A percentile compares a stretch with the other conserved stretches of the same genome.
Evolutionary conservation across 2,113 vertebrate species (phyloP).

Genomic region (Vulpes vulpes): DNA sequence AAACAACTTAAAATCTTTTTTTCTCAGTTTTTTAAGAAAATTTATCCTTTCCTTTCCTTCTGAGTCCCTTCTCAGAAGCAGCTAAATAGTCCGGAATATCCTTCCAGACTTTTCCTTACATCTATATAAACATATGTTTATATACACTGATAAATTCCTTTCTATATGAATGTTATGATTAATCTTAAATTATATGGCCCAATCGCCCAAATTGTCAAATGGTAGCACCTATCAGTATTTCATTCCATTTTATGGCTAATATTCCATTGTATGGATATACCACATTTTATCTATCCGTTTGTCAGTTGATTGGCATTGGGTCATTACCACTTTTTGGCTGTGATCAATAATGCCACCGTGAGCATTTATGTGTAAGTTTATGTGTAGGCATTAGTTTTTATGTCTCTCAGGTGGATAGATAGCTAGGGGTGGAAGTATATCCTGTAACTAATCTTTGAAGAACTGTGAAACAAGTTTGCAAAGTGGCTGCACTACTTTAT

Average conservation of each 20-base stretch:
- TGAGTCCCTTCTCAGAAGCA: conserved; percentile 56
- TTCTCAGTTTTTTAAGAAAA: neutral
- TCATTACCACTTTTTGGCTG: neutral
- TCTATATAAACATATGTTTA: neutral
- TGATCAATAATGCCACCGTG: neutral
- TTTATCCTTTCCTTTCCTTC: neutral
- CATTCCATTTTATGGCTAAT: neutral
- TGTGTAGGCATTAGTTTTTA: neutral
- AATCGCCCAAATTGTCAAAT: neutral
- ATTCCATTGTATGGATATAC: neutral
- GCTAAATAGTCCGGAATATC: neutral
- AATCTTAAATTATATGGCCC: neutral
- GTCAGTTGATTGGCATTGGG: neutral
- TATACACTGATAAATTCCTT: neutral
- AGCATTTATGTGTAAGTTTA: neutral
- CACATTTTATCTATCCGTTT: neutral
- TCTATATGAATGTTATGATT: neutral
- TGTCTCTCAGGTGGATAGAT: neutral
- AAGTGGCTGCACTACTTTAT: neutral
- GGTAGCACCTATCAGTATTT: neutral
- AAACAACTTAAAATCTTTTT: neutral
- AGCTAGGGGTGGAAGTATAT: neutral
- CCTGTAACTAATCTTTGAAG: neutral
- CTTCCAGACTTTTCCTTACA: conserved; percentile 7
- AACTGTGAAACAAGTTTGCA: neutral